Evolutionary conservation across 2,888 invertebrate species (phyloP).

Genomic region (Eristalis pertinax): DNA sequence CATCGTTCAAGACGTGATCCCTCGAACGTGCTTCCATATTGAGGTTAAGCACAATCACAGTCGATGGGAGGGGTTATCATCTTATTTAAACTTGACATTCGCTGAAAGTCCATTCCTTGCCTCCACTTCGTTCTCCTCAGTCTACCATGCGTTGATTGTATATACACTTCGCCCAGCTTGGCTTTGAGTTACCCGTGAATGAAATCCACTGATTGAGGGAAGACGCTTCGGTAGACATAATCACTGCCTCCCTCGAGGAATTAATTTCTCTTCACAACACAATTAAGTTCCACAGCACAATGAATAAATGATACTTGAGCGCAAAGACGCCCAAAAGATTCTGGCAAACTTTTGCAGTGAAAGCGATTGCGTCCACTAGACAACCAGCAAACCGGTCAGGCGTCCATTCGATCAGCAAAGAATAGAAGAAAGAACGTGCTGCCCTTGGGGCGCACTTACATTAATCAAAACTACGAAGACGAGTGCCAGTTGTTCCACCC

Average conservation of each 20-base stretch:
- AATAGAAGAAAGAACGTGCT: constrained; percentile 12
- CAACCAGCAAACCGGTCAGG: neutral
- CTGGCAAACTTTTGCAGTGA: constrained; percentile 30
- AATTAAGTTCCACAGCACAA: neutral
- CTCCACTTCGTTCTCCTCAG: neutral
- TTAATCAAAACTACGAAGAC: constrained; percentile 59
- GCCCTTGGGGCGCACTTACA: constrained; percentile 49
- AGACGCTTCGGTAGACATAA: neutral
- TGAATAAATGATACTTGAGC: neutral
- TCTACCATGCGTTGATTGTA: neutral
- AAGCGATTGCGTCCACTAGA: constrained; percentile 34
- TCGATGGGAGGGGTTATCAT: neutral
- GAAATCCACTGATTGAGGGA: neutral
- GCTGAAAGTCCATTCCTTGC: neutral
- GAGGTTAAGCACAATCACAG: neutral
- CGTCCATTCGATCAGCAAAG: constrained; percentile 7
- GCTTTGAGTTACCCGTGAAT: neutral
- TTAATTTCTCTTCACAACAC: neutral
- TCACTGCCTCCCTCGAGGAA: neutral
- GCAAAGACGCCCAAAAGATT: constrained; percentile 2
- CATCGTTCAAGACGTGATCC: neutral
- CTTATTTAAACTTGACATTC: neutral
- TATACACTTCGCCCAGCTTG: neutral
- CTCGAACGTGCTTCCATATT: neutral
- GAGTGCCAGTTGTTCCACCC: constrained; percentile 41